Conservation (phyloP, 2,113 vertebrate genomes). For the Ictalurus punctatus region DNA sequence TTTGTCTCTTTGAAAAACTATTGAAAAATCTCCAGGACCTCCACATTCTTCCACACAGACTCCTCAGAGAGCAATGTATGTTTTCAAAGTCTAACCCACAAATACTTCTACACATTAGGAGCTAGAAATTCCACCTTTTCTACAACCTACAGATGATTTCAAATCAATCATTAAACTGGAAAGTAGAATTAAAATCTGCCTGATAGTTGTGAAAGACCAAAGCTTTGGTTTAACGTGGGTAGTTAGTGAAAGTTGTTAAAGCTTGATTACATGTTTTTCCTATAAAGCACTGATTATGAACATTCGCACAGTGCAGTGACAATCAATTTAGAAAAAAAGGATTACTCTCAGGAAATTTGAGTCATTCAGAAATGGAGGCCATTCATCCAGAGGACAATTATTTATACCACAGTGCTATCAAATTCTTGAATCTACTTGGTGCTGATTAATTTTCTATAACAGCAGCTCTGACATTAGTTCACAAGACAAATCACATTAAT, state of each 20-base stretch:
- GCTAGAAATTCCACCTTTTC: background rate
- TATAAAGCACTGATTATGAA: background rate
- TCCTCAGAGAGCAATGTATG: slow-evolving; percentile 13
- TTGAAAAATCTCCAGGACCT: slow-evolving; percentile 25
- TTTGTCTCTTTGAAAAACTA: slow-evolving; percentile 24
- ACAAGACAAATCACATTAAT: background rate
- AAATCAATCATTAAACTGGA: background rate
- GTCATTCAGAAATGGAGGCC: background rate
- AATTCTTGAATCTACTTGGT: background rate
- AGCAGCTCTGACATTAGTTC: background rate
- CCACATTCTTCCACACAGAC: slow-evolving; percentile 17
- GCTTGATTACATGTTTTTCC: background rate
- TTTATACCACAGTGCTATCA: background rate
- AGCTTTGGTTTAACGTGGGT: background rate
- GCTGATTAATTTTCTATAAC: background rate
- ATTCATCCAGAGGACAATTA: background rate
- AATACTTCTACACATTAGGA: slow-evolving; percentile 24
- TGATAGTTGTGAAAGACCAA: background rate
- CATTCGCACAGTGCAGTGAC: background rate
- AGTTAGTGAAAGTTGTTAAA: background rate
- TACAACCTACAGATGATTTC: background rate
- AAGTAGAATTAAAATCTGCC: background rate
- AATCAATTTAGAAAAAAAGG: background rate
- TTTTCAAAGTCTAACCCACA: slow-evolving; percentile 11
- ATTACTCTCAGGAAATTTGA: background rate